Evolutionary conservation across 2,113 vertebrate genomes (phyloP).

Genomic region (Mungos mungo): DNA sequence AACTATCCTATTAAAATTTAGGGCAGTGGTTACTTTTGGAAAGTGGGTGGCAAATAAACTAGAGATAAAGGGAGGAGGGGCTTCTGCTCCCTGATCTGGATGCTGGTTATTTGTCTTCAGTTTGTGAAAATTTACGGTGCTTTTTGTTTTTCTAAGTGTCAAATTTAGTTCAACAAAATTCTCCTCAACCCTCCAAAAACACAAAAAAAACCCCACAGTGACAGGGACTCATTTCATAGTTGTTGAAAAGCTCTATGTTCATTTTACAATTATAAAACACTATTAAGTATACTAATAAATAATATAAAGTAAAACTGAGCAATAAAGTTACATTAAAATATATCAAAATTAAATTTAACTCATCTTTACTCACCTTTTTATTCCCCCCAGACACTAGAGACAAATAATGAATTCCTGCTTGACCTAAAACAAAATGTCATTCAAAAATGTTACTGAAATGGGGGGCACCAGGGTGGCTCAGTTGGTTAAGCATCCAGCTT

Average conservation of each 20-base stretch:
- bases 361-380: background rate
- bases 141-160: background rate
- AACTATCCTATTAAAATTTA: background rate
- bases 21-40: background rate
- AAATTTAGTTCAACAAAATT: background rate
- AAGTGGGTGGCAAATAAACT: background rate
- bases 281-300: background rate
- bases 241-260: background rate
- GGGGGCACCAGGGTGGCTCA: no score
- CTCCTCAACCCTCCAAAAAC: background rate
- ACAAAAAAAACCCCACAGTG: background rate
- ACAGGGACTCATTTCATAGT: background rate
- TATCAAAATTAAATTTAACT: background rate
- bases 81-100: background rate
- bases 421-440: background rate
- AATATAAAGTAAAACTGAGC: background rate
- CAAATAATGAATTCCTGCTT: background rate
- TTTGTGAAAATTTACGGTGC: background rate
- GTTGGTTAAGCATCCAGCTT: no score
- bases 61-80: background rate
- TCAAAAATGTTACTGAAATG: background rate
- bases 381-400: background rate
- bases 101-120: background rate
- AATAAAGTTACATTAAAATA: background rate
- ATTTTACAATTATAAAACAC: background rate